Conservation (phyloP, 2,888 invertebrate genomes). For the Phyllotreta cruciferae region DNA sequence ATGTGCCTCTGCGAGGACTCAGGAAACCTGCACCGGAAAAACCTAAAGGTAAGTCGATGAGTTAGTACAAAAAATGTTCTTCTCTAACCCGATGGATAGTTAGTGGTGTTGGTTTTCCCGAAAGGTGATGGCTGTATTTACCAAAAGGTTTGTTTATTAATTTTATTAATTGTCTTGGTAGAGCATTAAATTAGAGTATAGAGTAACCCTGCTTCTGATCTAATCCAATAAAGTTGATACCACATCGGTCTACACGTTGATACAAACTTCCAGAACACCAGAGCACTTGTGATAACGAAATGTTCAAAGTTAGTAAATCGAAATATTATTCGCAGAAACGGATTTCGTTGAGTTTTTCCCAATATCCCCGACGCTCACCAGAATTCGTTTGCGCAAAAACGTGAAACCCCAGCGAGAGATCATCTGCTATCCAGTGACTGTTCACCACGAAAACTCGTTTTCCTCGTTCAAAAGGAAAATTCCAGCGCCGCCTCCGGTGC, state of each 20-base stretch:
- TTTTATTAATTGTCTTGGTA: background rate
- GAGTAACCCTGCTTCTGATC: conserved; percentile 7
- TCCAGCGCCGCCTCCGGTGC: conserved; percentile 51
- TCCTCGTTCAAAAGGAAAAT: conserved; percentile 67
- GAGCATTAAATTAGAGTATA: conserved; percentile 8
- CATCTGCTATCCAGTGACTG: conserved; percentile 68
- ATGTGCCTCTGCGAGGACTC: conserved; percentile 91
- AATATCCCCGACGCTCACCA: conserved; percentile 80
- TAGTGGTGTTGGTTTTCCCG: too few relatives aligned
- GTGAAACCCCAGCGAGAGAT: conserved; percentile 64
- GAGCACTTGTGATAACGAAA: conserved; percentile 31
- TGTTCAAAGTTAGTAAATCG: conserved; percentile 21
- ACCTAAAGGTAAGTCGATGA: conserved; percentile 68
- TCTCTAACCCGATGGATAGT: background rate
- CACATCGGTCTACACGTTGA: conserved; percentile 20
- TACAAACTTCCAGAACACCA: conserved; percentile 35
- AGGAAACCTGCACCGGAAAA: conserved; percentile 88
- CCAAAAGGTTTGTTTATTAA: too few relatives aligned
- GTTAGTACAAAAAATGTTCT: conserved; percentile 1
- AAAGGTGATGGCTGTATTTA: too few relatives aligned
- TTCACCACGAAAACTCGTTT: conserved; percentile 62
- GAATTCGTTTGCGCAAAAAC: conserved; percentile 76
- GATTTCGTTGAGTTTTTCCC: conserved; percentile 83
- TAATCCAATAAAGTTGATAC: too few relatives aligned
- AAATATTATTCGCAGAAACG: conserved; percentile 67